Evolutionary conservation across 2,888 invertebrate species (phyloP).

Genomic region (Apantesis nais): DNA sequence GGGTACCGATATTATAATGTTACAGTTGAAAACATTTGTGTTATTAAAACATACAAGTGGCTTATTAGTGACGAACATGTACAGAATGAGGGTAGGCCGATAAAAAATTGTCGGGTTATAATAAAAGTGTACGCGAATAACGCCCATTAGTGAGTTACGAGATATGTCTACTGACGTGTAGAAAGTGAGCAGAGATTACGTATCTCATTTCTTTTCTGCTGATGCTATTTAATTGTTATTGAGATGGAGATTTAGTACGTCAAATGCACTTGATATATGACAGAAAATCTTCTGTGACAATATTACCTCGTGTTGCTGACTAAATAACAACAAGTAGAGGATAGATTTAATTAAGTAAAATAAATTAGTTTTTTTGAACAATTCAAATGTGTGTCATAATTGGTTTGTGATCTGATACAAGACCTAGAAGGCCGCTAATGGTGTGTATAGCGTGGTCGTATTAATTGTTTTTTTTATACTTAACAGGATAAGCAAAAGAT

Average conservation of each 20-base stretch:
- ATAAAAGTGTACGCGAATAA: conserved; percentile 60
- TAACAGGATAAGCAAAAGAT: not conserved
- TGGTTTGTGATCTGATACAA: not conserved
- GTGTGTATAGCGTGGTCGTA: not conserved
- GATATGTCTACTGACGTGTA: conserved; percentile 62
- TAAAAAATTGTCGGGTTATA: conserved; percentile 65
- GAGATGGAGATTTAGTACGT: conserved; percentile 3
- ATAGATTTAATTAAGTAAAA: not conserved
- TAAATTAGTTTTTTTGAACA: not conserved
- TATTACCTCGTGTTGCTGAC: not conserved
- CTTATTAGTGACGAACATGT: conserved; percentile 75
- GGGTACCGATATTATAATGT: conserved; percentile 50
- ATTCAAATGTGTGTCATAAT: not conserved
- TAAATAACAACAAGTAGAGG: not conserved
- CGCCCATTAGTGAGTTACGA: conserved; percentile 68
- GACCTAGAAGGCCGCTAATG: not conserved
- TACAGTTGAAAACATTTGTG: conserved; percentile 45
- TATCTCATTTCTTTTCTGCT: conserved; percentile 12
- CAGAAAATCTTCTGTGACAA: not conserved
- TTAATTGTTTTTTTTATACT: not conserved
- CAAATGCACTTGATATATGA: no score
- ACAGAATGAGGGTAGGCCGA: conserved; percentile 45
- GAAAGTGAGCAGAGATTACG: conserved; percentile 45
- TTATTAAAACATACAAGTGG: conserved; percentile 70
- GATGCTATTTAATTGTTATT: not conserved